Percentiles rank a stretch among this genome's conserved stretches.
phyloP scores from a whole-genome alignment of 2,888 invertebrate species.

The Acanthoscelides obtectus region DNA sequence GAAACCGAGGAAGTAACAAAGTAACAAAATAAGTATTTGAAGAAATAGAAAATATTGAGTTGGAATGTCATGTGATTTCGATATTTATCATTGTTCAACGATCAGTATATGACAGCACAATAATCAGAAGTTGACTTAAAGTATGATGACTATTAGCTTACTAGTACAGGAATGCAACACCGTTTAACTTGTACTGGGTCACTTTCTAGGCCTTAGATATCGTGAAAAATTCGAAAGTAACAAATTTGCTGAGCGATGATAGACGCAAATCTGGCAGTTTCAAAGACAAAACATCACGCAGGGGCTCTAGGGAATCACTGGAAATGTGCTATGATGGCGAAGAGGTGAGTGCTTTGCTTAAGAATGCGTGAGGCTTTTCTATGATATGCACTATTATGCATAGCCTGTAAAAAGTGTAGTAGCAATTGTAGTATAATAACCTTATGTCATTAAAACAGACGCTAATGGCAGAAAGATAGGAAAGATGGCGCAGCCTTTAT shows the following conservation, averaged over 20 bases:
- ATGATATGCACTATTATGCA: not conserved
- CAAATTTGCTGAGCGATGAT: conserved; percentile 62
- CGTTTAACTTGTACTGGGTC: conserved; percentile 2
- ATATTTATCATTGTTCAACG: not conserved
- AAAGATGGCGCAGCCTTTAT: too few species aligned
- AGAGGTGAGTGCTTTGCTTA: conserved; percentile 53
- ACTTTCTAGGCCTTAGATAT: conserved; percentile 76
- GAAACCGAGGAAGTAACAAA: too few species aligned
- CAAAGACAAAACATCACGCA: conserved; percentile 59
- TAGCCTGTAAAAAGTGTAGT: not conserved
- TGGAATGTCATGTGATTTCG: too few species aligned
- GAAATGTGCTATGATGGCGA: conserved; percentile 72
- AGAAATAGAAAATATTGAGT: too few species aligned
- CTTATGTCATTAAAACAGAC: too few species aligned
- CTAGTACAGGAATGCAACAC: conserved; percentile 3
- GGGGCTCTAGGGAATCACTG: conserved; percentile 67
- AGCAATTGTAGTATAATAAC: too few species aligned
- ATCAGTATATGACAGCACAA: too few species aligned
- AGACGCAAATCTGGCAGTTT: conserved; percentile 45
- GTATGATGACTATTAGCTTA: too few species aligned
- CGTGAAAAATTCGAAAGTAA: conserved; percentile 86
- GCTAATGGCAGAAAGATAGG: too few species aligned
- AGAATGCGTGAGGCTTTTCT: not conserved
- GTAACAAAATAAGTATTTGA: too few species aligned
- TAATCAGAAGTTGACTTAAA: too few species aligned